Conservation (phyloP, 2,888 invertebrate genomes). For the Aricia artaxerxes region DNA sequence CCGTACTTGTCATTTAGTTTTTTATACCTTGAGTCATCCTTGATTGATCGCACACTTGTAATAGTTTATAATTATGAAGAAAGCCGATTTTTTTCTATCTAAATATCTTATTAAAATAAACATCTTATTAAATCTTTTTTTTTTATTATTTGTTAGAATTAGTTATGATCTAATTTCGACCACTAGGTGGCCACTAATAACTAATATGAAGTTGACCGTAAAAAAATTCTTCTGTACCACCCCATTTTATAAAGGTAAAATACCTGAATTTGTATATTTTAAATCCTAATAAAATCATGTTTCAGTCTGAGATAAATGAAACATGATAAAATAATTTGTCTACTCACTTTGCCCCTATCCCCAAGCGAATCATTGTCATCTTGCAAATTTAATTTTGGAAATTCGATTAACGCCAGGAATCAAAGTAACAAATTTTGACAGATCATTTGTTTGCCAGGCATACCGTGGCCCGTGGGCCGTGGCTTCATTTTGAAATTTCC, state of each 20-base stretch:
- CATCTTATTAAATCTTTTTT: too few relatives aligned
- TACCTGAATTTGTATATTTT: too few relatives aligned
- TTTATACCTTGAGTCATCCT: too few relatives aligned
- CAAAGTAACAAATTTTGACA: background rate
- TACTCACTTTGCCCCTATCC: background rate
- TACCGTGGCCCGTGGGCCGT: background rate
- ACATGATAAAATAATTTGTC: background rate
- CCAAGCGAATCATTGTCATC: background rate
- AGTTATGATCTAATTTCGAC: too few relatives aligned
- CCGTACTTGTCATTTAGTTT: too few relatives aligned
- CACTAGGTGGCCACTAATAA: too few relatives aligned
- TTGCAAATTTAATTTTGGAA: background rate
- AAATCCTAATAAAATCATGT: background rate
- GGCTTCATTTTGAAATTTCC: background rate
- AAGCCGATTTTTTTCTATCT: too few relatives aligned
- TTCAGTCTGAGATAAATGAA: background rate
- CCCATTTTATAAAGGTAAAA: too few relatives aligned
- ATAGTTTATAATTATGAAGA: too few relatives aligned
- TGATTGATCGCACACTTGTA: too few relatives aligned
- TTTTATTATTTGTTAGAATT: too few relatives aligned
- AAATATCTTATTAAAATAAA: too few relatives aligned
- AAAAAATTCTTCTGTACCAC: background rate
- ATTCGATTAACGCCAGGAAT: background rate
- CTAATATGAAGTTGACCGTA: background rate
- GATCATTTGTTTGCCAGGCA: background rate